phyloP scores from a whole-genome alignment of 2,797 vertebrate species.

The Paratrypauchen microcephalus region DNA sequence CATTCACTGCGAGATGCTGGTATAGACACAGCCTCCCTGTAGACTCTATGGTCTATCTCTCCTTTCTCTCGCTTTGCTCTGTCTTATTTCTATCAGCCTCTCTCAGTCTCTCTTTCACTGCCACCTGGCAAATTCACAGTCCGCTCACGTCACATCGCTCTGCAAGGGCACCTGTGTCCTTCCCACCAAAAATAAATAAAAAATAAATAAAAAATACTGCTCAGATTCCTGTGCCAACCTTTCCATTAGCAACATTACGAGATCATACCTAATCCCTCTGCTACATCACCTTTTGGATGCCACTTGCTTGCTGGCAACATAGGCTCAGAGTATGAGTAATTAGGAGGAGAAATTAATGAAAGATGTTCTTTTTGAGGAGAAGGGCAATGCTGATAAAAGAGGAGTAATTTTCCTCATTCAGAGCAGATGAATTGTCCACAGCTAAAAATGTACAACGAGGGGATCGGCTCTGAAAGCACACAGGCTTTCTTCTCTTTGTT shows the following conservation, averaged over 20 bases:
- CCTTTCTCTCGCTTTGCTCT: constrained; percentile 68
- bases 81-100: constrained; percentile 59
- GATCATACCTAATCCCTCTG: constrained; percentile 71
- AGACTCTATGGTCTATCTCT: constrained; percentile 63
- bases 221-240: constrained; percentile 75
- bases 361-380: constrained; percentile 64
- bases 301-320: constrained; percentile 59
- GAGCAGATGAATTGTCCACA: constrained; percentile 43
- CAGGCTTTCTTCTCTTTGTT: constrained; percentile 69
- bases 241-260: constrained; percentile 79
- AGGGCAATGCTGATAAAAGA: constrained; percentile 65
- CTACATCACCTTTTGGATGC: constrained; percentile 58
- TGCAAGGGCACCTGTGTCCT: constrained; percentile 88
- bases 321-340: constrained; percentile 59
- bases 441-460: constrained; percentile 62
- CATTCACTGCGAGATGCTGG: constrained; percentile 53
- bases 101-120: constrained; percentile 68
- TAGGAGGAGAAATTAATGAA: constrained; percentile 68
- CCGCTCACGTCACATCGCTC: constrained; percentile 83
- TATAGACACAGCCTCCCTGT: constrained; percentile 66
- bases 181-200: constrained; percentile 65
- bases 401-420: constrained; percentile 59
- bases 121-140: constrained; percentile 87
- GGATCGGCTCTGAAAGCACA: constrained; percentile 60
- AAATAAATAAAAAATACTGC: constrained; percentile 55